Conservation (phyloP, 2,797 vertebrate genomes). For the Chaenodraco wilsoni region DNA sequence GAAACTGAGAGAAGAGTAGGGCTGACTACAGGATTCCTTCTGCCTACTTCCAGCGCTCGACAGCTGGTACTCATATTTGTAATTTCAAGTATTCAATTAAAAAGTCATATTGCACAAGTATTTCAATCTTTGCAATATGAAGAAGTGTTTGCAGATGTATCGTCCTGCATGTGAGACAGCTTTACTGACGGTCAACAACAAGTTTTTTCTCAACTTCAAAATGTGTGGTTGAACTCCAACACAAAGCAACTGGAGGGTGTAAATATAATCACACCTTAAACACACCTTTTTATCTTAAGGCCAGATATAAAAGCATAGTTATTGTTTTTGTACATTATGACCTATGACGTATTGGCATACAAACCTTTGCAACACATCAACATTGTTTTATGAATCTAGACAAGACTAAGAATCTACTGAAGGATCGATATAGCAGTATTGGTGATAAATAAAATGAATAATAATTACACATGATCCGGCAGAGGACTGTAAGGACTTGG, state of each 20-base stretch:
- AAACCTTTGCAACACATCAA: too few species aligned
- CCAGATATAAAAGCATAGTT: too few species aligned
- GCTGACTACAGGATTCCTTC: slow-evolving; percentile 21
- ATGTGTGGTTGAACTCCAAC: background rate
- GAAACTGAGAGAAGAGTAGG: background rate
- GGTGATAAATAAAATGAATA: too few species aligned
- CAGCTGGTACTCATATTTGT: slow-evolving; percentile 34
- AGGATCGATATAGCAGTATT: too few species aligned
- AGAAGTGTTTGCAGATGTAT: slow-evolving; percentile 45
- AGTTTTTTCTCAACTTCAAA: background rate
- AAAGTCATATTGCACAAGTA: slow-evolving; percentile 5
- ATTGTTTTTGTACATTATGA: too few species aligned
- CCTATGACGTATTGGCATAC: too few species aligned
- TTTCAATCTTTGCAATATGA: background rate
- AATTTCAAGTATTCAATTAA: slow-evolving; percentile 48
- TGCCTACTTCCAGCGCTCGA: background rate
- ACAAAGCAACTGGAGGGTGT: background rate
- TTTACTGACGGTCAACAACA: background rate
- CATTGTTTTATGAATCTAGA: too few species aligned
- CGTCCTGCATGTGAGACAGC: background rate
- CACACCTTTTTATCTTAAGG: too few species aligned
- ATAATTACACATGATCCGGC: too few species aligned
- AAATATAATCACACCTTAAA: too few species aligned
- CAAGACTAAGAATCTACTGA: too few species aligned
- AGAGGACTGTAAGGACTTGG: too few species aligned